Evolutionary conservation across 2,888 invertebrate species (phyloP).

Genomic region (Parasteatoda lunata): DNA sequence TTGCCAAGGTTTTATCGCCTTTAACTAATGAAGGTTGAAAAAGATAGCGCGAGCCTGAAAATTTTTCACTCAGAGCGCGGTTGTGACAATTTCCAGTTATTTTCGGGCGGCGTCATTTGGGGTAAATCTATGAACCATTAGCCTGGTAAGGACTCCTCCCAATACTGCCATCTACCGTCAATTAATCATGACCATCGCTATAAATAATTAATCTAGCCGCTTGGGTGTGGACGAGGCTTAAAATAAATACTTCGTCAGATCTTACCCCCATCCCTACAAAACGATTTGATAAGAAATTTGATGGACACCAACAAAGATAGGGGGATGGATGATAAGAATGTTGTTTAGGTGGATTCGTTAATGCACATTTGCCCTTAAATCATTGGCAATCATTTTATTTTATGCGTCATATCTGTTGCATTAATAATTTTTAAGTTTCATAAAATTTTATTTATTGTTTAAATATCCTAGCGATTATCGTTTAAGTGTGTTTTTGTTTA

Average conservation of each 20-base stretch:
- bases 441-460: too few species aligned
- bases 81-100: constrained; percentile 47
- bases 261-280: not conserved
- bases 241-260: constrained; percentile 34
- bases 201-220: constrained; percentile 43
- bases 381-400: too few species aligned
- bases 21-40: constrained; percentile 33
- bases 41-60: constrained; percentile 39
- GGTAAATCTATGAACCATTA: constrained; percentile 53
- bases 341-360: too few species aligned
- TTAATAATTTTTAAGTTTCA: too few species aligned
- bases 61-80: constrained; percentile 44
- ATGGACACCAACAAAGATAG: not conserved
- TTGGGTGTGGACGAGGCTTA: constrained; percentile 47
- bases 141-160: constrained; percentile 33
- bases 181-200: constrained; percentile 40
- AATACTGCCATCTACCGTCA: constrained; percentile 37
- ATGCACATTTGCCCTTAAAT: too few species aligned
- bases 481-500: too few species aligned
- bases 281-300: too few species aligned
- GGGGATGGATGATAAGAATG: not conserved
- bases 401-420: too few species aligned
- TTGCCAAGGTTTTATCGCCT: constrained; percentile 42
- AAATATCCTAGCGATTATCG: too few species aligned
- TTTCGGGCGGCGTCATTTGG: constrained; percentile 34